Percentiles rank a stretch among this genome's conserved stretches.
These are phyloP conservation scores for Miltochrista miniata DNA, from an alignment of 2,888 invertebrate genomes.

Conservation along the genomic window DNA sequence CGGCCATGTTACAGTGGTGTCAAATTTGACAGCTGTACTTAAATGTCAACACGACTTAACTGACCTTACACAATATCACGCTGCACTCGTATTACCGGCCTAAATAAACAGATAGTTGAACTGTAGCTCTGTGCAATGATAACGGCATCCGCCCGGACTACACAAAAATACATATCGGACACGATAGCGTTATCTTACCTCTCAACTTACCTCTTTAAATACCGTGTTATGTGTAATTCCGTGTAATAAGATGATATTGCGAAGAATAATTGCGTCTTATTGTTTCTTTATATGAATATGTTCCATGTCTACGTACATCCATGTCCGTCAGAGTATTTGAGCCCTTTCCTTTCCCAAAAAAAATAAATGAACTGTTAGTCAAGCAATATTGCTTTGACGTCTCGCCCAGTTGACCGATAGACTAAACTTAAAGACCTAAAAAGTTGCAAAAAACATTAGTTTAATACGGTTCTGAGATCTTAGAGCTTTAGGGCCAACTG, in stretches of 20 bases:
- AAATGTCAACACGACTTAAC: constrained; percentile 46
- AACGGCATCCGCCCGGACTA: constrained; percentile 70
- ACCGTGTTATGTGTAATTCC: constrained; percentile 21
- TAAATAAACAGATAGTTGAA: constrained; percentile 58
- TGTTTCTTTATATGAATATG: not conserved
- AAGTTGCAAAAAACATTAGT: no score
- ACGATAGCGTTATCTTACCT: constrained; percentile 53
- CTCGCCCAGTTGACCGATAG: no score
- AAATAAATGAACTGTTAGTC: no score
- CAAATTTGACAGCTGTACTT: constrained; percentile 20
- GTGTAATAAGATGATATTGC: constrained; percentile 20
- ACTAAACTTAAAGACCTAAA: no score
- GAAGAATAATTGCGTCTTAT: constrained; percentile 17
- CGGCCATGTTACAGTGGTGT: constrained; percentile 1
- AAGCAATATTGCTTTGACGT: no score
- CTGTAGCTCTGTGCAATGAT: constrained; percentile 52
- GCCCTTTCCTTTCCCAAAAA: no score
- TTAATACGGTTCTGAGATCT: no score
- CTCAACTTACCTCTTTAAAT: constrained; percentile 34
- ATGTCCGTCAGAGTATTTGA: no score
- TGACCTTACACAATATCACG: constrained; percentile 71
- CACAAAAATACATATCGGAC: constrained; percentile 39
- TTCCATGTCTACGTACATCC: no score
- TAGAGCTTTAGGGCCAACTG: no score
- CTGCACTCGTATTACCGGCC: constrained; percentile 50